These are phyloP conservation scores for Xestia rhomboidea DNA, from an alignment of 2,888 invertebrate genomes.

Conservation along the genomic window DNA sequence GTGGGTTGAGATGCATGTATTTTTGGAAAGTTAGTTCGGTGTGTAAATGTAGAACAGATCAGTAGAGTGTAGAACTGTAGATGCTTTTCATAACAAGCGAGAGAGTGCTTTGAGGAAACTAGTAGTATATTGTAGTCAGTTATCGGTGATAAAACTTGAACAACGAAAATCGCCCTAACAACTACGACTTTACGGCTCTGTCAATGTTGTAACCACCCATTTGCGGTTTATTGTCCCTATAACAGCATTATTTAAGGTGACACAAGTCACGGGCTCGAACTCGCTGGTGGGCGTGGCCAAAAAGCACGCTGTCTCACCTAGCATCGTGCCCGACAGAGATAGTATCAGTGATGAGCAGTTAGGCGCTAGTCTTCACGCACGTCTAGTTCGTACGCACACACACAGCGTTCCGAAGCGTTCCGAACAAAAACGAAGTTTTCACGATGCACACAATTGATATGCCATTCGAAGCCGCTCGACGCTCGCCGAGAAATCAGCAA, in stretches of 20 bases:
- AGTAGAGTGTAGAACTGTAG: background rate
- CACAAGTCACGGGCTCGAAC: no score
- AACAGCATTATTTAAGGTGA: background rate
- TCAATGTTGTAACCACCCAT: background rate
- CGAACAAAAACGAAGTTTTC: no score
- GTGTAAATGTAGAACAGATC: background rate
- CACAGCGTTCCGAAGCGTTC: no score
- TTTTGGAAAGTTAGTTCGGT: conserved; percentile 7
- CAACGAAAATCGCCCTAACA: background rate
- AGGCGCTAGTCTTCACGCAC: no score
- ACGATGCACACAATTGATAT: no score
- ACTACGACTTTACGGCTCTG: background rate
- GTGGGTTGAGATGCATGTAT: conserved; percentile 21
- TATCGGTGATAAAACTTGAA: background rate
- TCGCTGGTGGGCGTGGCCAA: no score
- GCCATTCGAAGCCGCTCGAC: no score
- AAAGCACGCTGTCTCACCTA: no score
- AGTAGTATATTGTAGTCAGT: background rate
- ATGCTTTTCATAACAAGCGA: conserved; percentile 1
- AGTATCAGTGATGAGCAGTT: no score
- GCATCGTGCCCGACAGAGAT: no score
- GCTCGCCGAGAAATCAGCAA: no score
- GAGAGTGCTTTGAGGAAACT: background rate
- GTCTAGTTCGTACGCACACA: no score
- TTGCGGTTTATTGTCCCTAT: background rate